Percentiles rank a stretch among this genome's conserved stretches.
Conservation (phyloP, 1,140 invertebrate genomes). For the Trichonephila clavipes region DNA sequence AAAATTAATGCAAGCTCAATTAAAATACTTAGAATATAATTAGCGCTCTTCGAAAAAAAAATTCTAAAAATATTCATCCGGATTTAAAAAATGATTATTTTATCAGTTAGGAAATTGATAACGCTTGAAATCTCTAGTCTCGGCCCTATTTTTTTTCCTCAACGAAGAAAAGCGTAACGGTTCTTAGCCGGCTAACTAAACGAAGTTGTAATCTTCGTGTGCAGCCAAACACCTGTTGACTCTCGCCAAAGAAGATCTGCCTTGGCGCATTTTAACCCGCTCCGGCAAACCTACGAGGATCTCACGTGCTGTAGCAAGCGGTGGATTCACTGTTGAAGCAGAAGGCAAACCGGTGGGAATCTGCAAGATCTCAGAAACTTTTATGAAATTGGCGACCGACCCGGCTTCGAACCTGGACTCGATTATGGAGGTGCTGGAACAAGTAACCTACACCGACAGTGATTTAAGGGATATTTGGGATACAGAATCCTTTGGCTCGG, state of each 20-base stretch:
- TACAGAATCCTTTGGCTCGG: constrained; percentile 60
- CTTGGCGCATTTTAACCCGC: constrained; percentile 46
- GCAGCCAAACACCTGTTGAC: constrained; percentile 65
- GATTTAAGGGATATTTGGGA: constrained; percentile 70
- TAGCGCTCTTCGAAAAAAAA: too few species aligned
- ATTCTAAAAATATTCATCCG: too few species aligned
- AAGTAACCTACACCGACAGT: constrained; percentile 57
- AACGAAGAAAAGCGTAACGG: constrained; percentile 8
- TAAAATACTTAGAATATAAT: too few species aligned
- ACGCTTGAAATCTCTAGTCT: too few species aligned
- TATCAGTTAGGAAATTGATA: background rate
- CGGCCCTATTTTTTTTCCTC: background rate
- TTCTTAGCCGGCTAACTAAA: background rate
- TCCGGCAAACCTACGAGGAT: constrained; percentile 56
- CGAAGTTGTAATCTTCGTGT: constrained; percentile 2
- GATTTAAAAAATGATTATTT: background rate
- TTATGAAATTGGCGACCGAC: constrained; percentile 48
- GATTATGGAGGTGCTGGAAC: constrained; percentile 68
- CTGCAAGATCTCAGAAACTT: background rate
- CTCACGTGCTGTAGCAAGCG: constrained; percentile 59
- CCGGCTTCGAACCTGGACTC: constrained; percentile 55
- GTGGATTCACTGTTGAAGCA: constrained; percentile 66
- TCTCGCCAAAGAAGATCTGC: constrained; percentile 4
- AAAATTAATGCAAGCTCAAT: too few species aligned
- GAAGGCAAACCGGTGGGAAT: constrained; percentile 51